These are phyloP conservation scores for Takifugu bimaculatus DNA, from an alignment of 2,113 vertebrate species.

Conservation along the genomic window DNA sequence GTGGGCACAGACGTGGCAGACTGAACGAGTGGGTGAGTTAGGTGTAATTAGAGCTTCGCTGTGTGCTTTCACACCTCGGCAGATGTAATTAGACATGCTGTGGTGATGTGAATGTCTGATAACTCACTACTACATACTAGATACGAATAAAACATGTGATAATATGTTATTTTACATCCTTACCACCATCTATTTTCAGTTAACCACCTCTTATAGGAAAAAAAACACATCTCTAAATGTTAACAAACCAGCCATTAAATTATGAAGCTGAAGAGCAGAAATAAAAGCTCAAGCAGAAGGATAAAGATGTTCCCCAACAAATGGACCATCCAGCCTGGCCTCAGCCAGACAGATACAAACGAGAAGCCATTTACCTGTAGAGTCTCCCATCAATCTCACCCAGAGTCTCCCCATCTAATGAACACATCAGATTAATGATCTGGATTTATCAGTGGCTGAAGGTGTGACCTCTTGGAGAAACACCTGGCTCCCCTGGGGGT, in stretches of 20 bases:
- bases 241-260: no score
- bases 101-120: conserved; percentile 55
- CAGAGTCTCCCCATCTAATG: conserved; percentile 23
- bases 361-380: conserved; percentile 34
- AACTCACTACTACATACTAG: conserved; percentile 11
- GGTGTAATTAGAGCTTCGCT: conserved; percentile 67
- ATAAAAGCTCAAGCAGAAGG: neutral
- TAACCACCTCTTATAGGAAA: no score
- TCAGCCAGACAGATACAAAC: conserved; percentile 15
- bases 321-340: neutral
- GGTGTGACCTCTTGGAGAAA: conserved; percentile 24
- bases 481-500: conserved; percentile 28
- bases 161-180: no score
- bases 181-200: no score
- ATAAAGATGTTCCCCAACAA: neutral
- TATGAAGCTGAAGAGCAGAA: no score
- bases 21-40: conserved; percentile 48
- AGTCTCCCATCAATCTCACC: conserved; percentile 36
- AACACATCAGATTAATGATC: conserved; percentile 40
- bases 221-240: no score
- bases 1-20: conserved; percentile 23
- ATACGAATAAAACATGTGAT: no score
- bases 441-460: conserved; percentile 26
- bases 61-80: conserved; percentile 59
- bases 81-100: conserved; percentile 68